These are phyloP conservation scores for Anarhynchus alexandrinus DNA, from an alignment of 2,113 vertebrate species.

Conservation along the genomic window DNA sequence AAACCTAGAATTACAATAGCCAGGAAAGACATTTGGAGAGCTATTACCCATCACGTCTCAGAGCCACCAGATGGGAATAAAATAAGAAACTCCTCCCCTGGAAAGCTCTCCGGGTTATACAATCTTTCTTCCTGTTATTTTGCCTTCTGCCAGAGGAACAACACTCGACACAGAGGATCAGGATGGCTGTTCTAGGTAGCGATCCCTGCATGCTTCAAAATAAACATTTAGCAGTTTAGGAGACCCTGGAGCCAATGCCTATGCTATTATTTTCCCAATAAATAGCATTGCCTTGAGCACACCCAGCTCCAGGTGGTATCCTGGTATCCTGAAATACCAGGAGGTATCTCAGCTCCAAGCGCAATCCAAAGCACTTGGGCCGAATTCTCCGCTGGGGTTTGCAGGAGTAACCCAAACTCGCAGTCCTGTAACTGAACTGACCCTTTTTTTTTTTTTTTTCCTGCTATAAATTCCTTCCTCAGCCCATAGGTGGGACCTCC, in stretches of 20 bases:
- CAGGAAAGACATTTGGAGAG: slow-evolving; percentile 11
- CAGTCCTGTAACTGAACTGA: neutral
- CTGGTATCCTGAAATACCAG: too few species aligned
- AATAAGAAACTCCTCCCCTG: neutral
- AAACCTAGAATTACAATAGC: neutral
- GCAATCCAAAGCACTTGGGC: neutral
- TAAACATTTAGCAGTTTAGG: neutral
- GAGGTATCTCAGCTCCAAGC: neutral
- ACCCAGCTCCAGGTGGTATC: neutral
- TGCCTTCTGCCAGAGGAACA: neutral
- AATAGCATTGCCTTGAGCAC: neutral
- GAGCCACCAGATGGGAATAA: neutral
- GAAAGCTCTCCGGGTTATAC: neutral
- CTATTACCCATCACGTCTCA: neutral
- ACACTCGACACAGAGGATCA: neutral
- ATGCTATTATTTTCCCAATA: neutral
- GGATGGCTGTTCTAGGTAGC: neutral
- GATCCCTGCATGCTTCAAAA: neutral
- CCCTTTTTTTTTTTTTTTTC: neutral
- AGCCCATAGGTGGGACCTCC: neutral
- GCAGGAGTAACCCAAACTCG: neutral
- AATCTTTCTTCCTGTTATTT: neutral
- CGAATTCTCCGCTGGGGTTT: neutral
- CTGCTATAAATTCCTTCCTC: neutral
- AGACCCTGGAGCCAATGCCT: neutral